Conservation (phyloP, 2,113 vertebrate species). For the Daboia siamensis region DNA sequence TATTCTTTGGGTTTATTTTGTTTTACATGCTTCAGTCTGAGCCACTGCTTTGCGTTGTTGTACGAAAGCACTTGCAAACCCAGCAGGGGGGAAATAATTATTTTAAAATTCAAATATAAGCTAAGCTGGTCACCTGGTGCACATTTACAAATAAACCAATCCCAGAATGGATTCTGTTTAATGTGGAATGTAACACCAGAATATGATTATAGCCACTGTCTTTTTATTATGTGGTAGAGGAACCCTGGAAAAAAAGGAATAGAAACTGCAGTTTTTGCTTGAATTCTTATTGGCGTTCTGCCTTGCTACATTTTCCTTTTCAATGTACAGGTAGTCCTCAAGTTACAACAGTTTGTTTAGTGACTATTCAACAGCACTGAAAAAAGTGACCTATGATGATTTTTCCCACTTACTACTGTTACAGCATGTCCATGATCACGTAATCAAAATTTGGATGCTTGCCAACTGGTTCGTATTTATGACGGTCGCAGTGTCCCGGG, state of each 20-base stretch:
- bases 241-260: not conserved
- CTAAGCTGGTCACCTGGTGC: not conserved
- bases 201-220: not conserved
- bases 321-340: not conserved
- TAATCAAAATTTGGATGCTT: not conserved
- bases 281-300: not conserved
- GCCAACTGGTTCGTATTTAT: not conserved
- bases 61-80: not conserved
- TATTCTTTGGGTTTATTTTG: not conserved
- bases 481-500: not conserved
- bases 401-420: not conserved
- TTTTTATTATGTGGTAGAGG: not conserved
- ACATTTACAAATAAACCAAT: not conserved
- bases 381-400: too few relatives aligned
- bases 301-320: not conserved
- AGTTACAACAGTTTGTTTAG: not conserved
- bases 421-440: not conserved
- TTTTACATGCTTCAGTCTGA: not conserved
- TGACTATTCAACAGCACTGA: not conserved
- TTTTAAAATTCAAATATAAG: not conserved
- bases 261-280: not conserved
- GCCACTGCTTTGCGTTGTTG: not conserved
- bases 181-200: not conserved
- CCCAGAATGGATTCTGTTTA: not conserved
- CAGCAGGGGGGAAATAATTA: not conserved